Percentiles rank a stretch among this genome's conserved stretches.
Evolutionary conservation across 2,888 invertebrate species (phyloP).

Genomic region (Ophion slaviceki): DNA sequence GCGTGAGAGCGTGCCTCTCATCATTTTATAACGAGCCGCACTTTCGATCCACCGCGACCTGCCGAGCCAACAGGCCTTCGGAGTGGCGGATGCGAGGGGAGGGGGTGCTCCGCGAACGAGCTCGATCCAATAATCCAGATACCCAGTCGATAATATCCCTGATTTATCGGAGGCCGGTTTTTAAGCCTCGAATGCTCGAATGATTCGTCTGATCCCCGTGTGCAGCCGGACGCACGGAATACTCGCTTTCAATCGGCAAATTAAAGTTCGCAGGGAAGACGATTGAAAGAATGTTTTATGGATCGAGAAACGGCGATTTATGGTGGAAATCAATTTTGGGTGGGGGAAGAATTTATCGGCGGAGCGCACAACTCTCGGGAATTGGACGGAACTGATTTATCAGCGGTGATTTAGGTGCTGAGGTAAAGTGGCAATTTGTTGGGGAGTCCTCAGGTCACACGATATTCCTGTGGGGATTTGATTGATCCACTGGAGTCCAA

Average conservation of each 20-base stretch:
- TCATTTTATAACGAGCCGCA: constrained; percentile 62
- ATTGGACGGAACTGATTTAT: too few species aligned
- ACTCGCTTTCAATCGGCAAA: neutral
- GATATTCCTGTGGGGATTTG: too few species aligned
- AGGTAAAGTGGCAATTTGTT: too few species aligned
- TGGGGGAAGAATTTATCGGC: neutral
- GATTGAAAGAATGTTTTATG: constrained; percentile 42
- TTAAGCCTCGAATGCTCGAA: constrained; percentile 31
- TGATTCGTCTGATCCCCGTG: constrained; percentile 3
- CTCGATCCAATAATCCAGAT: constrained; percentile 54
- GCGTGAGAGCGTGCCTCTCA: constrained; percentile 66
- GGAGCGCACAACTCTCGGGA: neutral
- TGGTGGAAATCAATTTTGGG: constrained; percentile 7
- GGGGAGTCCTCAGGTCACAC: too few species aligned
- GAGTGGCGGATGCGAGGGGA: neutral
- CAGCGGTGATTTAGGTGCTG: too few species aligned
- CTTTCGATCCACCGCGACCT: constrained; percentile 59
- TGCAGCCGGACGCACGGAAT: neutral
- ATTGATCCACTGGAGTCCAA: too few species aligned
- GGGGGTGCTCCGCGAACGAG: constrained; percentile 27
- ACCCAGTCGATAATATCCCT: constrained; percentile 43
- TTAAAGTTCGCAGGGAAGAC: constrained; percentile 5
- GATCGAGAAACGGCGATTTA: constrained; percentile 32
- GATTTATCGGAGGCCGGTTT: constrained; percentile 55
- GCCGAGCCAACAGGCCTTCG: constrained; percentile 1